Conservation (phyloP, 2,888 invertebrate species). For the Tetanocera ferruginea region DNA sequence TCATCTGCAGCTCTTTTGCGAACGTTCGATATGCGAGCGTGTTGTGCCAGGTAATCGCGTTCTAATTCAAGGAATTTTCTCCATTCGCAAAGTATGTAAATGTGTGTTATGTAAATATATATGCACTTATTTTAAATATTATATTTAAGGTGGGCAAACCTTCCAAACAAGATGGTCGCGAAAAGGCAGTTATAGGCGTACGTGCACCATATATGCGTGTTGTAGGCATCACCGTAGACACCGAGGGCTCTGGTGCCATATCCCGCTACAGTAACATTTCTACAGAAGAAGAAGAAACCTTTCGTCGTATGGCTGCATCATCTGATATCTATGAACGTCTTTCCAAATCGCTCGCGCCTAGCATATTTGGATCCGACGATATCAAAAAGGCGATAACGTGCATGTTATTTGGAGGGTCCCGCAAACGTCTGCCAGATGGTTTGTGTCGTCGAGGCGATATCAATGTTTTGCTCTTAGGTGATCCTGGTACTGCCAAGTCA, state of each 20-base stretch:
- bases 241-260: constrained; percentile 80
- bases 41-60: constrained; percentile 97
- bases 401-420: constrained; percentile 91
- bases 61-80: constrained; percentile 93
- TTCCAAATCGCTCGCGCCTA: constrained; percentile 93
- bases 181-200: constrained; percentile 89
- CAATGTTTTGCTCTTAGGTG: constrained; percentile 93
- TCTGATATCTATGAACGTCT: constrained; percentile 91
- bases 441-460: constrained; percentile 96
- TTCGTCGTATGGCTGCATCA: constrained; percentile 83
- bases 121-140: background rate
- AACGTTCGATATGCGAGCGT: constrained; percentile 90
- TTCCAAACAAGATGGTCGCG: constrained; percentile 78
- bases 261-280: constrained; percentile 72
- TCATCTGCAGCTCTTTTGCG: constrained; percentile 94
- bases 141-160: constrained; percentile 70
- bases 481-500: constrained; percentile 99
- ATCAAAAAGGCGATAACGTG: constrained; percentile 98
- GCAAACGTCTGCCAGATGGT: constrained; percentile 94
- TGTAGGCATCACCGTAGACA: constrained; percentile 90
- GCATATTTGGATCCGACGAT: constrained; percentile 93
- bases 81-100: constrained; percentile 82
- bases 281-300: constrained; percentile 77
- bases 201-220: constrained; percentile 95
- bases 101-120: background rate